A percentile compares a stretch with the other conserved stretches of the same genome.
Evolutionary conservation across 2,113 vertebrate species (phyloP).

Genomic region (Oreochromis tanganicae): DNA sequence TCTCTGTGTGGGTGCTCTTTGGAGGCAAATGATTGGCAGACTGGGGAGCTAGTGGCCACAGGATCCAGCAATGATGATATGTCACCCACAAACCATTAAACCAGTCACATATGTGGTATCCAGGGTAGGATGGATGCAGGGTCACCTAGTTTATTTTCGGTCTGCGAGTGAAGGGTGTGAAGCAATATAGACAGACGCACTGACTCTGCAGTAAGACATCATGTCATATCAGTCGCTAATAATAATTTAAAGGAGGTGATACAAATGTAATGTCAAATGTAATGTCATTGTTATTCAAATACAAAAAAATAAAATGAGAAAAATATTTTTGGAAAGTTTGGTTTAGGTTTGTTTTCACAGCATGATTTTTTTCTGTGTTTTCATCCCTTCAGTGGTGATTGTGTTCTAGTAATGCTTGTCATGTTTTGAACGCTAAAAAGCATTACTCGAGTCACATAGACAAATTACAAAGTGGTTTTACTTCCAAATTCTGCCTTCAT

Average conservation of each 20-base stretch:
- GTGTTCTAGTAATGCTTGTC: neutral
- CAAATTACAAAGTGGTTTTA: neutral
- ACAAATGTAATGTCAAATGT: neutral
- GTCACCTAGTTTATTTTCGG: conserved; percentile 2
- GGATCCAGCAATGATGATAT: conserved; percentile 29
- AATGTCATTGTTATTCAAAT: neutral
- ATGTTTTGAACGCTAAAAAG: neutral
- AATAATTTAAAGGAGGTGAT: neutral
- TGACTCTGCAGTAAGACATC: neutral
- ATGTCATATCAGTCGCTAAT: neutral
- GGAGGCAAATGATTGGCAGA: conserved; percentile 30
- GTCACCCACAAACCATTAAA: conserved; percentile 40
- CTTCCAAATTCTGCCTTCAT: neutral
- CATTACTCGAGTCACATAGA: neutral
- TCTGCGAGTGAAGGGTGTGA: neutral
- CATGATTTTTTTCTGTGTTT: neutral
- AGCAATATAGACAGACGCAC: neutral
- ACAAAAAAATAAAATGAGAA: neutral
- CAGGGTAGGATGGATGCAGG: neutral
- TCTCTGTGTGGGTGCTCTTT: conserved; percentile 18
- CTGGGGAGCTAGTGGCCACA: conserved; percentile 30
- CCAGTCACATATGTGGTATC: conserved; percentile 3
- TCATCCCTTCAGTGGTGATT: neutral
- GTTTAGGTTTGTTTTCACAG: neutral
- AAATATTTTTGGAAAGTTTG: neutral